These are phyloP conservation scores for Eira barbara DNA, from an alignment of 2,113 vertebrate species.

Conservation along the genomic window DNA sequence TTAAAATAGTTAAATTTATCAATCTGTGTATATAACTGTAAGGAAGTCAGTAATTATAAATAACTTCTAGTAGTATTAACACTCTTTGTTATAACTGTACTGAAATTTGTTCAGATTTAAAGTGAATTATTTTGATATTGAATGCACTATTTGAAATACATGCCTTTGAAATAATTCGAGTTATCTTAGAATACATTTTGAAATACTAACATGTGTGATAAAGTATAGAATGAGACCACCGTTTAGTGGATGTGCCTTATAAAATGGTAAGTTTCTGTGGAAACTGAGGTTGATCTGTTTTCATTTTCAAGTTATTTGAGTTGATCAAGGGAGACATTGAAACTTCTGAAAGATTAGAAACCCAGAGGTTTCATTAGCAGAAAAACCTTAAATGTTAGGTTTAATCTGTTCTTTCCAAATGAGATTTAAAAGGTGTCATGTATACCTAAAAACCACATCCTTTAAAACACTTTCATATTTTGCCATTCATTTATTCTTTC, in stretches of 20 bases:
- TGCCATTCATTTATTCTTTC: neutral
- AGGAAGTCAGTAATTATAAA: neutral
- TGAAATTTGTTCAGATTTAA: constrained; percentile 15
- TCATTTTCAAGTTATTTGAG: constrained; percentile 51
- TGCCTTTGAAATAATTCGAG: constrained; percentile 21
- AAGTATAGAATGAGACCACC: neutral
- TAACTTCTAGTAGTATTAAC: neutral
- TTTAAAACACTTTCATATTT: neutral
- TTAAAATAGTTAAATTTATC: constrained; percentile 16
- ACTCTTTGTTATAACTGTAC: neutral
- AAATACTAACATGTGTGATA: neutral
- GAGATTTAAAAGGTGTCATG: neutral
- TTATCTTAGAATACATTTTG: constrained; percentile 57
- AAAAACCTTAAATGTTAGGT: neutral
- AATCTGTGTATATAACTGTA: neutral
- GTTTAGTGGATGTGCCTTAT: neutral
- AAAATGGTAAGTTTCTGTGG: constrained; percentile 44
- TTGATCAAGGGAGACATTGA: constrained; percentile 9
- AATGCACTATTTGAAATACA: neutral
- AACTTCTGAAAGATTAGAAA: neutral
- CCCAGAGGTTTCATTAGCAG: constrained; percentile 7
- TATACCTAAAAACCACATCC: neutral
- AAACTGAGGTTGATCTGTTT: constrained; percentile 42
- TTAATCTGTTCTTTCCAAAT: constrained; percentile 19
- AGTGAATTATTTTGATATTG: neutral